A percentile compares a stretch with the other conserved stretches of the same genome.
These are phyloP conservation scores for Megaleporinus macrocephalus DNA, from an alignment of 2,113 vertebrate species.

Conservation along the genomic window DNA sequence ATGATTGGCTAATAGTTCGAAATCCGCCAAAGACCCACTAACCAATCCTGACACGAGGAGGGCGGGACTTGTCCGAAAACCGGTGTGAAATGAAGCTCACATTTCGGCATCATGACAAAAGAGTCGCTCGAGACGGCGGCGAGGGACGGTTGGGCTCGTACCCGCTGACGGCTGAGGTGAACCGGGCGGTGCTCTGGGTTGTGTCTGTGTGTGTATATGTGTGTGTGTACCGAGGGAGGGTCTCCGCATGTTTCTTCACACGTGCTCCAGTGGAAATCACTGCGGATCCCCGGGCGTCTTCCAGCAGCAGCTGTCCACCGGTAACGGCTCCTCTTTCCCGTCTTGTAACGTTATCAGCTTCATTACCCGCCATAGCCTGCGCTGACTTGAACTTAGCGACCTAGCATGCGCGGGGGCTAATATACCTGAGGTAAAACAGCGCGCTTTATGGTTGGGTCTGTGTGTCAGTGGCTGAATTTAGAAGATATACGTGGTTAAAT, in stretches of 20 bases:
- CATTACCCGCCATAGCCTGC: background rate
- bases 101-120: constrained; percentile 11
- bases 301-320: background rate
- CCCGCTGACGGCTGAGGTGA: background rate
- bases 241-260: background rate
- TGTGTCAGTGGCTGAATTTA: background rate
- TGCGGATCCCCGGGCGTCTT: background rate
- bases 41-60: background rate
- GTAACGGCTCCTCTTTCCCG: background rate
- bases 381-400: too few species aligned
- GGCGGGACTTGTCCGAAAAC: background rate
- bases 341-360: background rate
- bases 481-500: too few species aligned
- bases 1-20: background rate
- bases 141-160: background rate
- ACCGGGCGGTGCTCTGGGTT: background rate
- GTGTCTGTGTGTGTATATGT: background rate
- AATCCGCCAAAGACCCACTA: background rate
- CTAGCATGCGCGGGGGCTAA: too few species aligned
- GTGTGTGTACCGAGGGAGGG: too few species aligned
- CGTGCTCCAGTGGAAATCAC: constrained; percentile 3
- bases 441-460: background rate
- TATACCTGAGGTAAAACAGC: background rate
- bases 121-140: background rate
- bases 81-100: background rate